Evolutionary conservation across 2,797 vertebrate genomes (phyloP).

Genomic region (Pteronotus mesoamericanus): DNA sequence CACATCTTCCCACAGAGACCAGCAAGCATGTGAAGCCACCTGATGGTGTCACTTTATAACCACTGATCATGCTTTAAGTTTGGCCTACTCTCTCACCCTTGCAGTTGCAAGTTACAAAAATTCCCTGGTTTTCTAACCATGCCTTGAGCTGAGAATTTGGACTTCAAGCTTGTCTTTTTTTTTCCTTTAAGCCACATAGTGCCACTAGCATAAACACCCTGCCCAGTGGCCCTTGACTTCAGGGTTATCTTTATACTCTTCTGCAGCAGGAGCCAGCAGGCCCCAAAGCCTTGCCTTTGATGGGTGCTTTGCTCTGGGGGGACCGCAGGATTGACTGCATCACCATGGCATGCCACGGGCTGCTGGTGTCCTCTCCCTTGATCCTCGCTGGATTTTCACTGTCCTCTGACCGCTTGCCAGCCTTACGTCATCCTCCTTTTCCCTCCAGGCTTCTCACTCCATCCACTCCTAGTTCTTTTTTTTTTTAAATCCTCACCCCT

Average conservation of each 20-base stretch:
- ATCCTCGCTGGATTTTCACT: background rate
- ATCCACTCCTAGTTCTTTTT: background rate
- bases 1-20: background rate
- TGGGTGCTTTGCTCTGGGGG: background rate
- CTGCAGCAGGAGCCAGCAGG: background rate
- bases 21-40: background rate
- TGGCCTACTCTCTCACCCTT: background rate
- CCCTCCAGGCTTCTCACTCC: background rate
- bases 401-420: background rate
- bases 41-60: background rate
- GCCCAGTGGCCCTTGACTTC: background rate
- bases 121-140: background rate
- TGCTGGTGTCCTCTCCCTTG: background rate
- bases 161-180: background rate
- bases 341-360: background rate
- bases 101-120: background rate
- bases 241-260: background rate
- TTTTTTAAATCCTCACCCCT: background rate
- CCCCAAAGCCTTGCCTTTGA: background rate
- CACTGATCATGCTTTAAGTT: background rate
- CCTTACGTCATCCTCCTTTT: background rate
- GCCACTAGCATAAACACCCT: background rate
- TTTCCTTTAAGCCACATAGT: background rate
- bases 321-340: constrained; percentile 43
- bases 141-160: background rate